Conservation (phyloP, 1,140 invertebrate species). For the Lethrus apterus region DNA sequence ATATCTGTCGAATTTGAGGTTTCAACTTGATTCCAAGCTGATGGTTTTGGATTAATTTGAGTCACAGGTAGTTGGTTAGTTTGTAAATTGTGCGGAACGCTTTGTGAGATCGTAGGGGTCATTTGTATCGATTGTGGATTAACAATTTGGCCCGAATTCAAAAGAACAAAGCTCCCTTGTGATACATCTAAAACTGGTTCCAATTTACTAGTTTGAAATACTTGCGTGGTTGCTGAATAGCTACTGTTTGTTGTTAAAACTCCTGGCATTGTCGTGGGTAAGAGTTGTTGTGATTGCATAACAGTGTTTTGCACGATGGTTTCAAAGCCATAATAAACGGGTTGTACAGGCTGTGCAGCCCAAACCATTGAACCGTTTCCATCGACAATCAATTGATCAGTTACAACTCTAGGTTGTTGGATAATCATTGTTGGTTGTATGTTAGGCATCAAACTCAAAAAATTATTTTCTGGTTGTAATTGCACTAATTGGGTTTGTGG, state of each 20-base stretch:
- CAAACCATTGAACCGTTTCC: slow-evolving; percentile 37
- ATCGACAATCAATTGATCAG: slow-evolving; percentile 36
- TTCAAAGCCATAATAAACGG: slow-evolving; percentile 72
- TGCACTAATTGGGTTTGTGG: slow-evolving; percentile 39
- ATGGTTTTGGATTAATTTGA: background rate
- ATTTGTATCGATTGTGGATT: slow-evolving; percentile 27
- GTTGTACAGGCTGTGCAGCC: slow-evolving; percentile 45
- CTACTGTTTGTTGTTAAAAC: slow-evolving; percentile 68
- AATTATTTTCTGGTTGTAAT: slow-evolving; percentile 49
- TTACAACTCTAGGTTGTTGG: slow-evolving; percentile 32
- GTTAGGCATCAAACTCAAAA: slow-evolving; percentile 57
- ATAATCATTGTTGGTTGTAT: slow-evolving; percentile 47
- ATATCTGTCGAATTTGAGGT: background rate
- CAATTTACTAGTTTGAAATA: slow-evolving; percentile 74
- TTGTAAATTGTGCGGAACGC: slow-evolving; percentile 9
- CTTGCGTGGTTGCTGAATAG: slow-evolving; percentile 73
- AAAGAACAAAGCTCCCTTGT: slow-evolving; percentile 57
- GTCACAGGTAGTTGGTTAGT: slow-evolving; percentile 11
- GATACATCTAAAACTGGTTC: slow-evolving; percentile 69
- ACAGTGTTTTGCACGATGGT: slow-evolving; percentile 79
- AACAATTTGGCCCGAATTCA: slow-evolving; percentile 46
- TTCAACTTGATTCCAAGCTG: background rate
- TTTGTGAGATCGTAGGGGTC: slow-evolving; percentile 14
- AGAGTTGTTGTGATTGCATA: slow-evolving; percentile 75
- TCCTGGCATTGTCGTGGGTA: slow-evolving; percentile 67